Percentiles rank a stretch among this genome's conserved stretches.
Conservation (phyloP, 2,113 vertebrate species). For the Ginglymostoma cirratum region DNA sequence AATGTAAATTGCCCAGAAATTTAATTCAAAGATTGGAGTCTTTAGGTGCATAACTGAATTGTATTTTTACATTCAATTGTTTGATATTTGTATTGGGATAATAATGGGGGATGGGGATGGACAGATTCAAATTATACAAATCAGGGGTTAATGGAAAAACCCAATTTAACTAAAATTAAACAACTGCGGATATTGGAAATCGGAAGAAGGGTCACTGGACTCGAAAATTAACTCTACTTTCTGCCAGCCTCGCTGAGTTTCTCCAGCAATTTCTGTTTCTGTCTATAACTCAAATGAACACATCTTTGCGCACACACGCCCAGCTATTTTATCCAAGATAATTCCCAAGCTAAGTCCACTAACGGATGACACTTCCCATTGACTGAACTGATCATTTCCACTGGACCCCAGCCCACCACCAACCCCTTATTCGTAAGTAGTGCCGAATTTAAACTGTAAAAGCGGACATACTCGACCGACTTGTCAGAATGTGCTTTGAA, state of each 20-base stretch:
- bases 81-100: background rate
- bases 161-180: background rate
- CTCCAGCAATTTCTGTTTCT: no score
- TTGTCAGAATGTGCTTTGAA: background rate
- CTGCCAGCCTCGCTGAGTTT: no score
- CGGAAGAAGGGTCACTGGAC: no score
- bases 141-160: background rate
- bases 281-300: background rate
- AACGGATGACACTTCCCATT: background rate
- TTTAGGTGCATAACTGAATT: background rate
- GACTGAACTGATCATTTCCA: no score
- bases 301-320: background rate
- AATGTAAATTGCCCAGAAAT: background rate
- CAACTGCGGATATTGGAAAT: no score
- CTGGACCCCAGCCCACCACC: no score
- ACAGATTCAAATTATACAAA: background rate
- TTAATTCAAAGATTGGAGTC: background rate
- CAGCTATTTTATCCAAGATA: background rate
- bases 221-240: no score
- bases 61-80: background rate
- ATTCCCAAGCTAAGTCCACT: background rate
- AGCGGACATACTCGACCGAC: background rate
- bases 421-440: background rate
- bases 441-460: background rate
- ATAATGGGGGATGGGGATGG: no score